Base-by-base conservation (phyloP, 2,113 vertebrate species). In the Epinephelus cyanopodus region DNA sequence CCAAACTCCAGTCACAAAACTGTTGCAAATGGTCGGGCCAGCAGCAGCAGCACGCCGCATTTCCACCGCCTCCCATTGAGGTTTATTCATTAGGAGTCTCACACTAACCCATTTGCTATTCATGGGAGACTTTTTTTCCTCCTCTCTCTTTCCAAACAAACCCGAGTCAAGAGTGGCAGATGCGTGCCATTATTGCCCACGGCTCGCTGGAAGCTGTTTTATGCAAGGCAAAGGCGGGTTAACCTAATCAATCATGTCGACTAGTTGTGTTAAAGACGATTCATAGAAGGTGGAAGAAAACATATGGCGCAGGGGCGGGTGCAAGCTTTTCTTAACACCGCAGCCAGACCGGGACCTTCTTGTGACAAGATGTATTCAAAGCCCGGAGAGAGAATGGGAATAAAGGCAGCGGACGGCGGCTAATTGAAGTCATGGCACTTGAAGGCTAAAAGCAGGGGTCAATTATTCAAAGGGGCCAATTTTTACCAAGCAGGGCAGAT, bases 241-340 rank as follows among this genome's bases (percentile, higher is more conserved):
- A 89, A 90, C 89, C 94, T 93, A 95, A 96, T 96, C 95, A 96
- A 96, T 96, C 95, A 96, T 80, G 92, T 93, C 92, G 91, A 95
- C 93, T 91, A 89, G 94, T 94, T 94, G 94, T 94, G 93, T 93
- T 94, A 87, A 93, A 77, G 95, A 93, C 94, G 89, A 92, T 90
- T 85, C 86, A 82, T 84, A 79, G 77, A 56, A 74, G 75, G 78
- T 82, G 87, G 77, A 84, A 74, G 85, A 78, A 93, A 95, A 93
- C 95, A 96, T 96, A 96, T 96, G 95, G 95, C 90, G 89, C 77
- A 62, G 92, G 91, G 92, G 82, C 56, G 93, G 89, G 79, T 73
- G 87, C 85, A 42, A 71, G 76, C 90, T 88, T 88, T 84, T 84
- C 85, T 87, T 53, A 50, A 80, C 81, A 66, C 77, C 56, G 89